A percentile compares a stretch with the other conserved stretches of the same genome.
Conservation (phyloP, 2,888 invertebrate species). For the Argynnis bischoffii region DNA sequence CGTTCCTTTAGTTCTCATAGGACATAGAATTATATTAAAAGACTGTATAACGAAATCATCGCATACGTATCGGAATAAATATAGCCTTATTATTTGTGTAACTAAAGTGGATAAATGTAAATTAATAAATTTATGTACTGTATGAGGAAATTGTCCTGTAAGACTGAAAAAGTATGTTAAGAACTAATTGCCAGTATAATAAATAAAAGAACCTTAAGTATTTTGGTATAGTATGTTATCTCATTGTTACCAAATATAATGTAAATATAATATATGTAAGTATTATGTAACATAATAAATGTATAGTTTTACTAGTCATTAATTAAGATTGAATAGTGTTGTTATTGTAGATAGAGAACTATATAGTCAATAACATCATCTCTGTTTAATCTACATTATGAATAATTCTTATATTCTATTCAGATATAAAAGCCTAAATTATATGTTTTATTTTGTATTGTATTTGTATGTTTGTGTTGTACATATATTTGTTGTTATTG, state of each 20-base stretch:
- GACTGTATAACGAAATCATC: conserved; percentile 67
- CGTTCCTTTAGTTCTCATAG: conserved; percentile 62
- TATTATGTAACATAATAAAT: conserved; percentile 59
- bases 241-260: conserved; percentile 82
- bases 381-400: conserved; percentile 22
- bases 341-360: conserved; percentile 52
- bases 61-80: conserved; percentile 57
- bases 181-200: conserved; percentile 71
- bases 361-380: conserved; percentile 39
- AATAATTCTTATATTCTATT: conserved; percentile 34
- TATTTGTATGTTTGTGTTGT: too few species aligned
- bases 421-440: conserved; percentile 33
- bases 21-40: conserved; percentile 51
- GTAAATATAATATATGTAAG: conserved; percentile 65
- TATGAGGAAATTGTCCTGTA: conserved; percentile 52
- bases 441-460: conserved; percentile 33
- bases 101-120: conserved; percentile 27
- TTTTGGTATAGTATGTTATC: conserved; percentile 74
- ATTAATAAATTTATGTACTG: conserved; percentile 31
- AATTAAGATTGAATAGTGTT: conserved; percentile 67
- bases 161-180: conserved; percentile 73
- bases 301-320: conserved; percentile 79
- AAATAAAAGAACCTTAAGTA: conserved; percentile 62
- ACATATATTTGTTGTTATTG: conserved; percentile 36
- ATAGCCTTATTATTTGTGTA: conserved; percentile 54